Base-by-base conservation (phyloP, 2,113 vertebrate genomes). In the Athene noctua region DNA sequence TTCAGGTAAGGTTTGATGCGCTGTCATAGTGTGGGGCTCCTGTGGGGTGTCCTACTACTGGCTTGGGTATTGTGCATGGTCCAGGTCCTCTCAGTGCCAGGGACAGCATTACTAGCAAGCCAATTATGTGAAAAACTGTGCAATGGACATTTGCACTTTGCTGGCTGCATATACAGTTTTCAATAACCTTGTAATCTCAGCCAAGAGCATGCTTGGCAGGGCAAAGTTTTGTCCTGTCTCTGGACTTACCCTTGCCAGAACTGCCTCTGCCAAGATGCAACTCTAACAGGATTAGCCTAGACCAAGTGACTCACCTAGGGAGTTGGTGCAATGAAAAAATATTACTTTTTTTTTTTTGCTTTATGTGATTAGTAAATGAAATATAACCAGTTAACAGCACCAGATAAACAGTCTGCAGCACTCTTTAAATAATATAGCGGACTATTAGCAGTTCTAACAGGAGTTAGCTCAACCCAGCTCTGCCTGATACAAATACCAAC, bases 111-210 rank as follows among this genome's bases (percentile, higher is more conserved):
- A 54, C n/a, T 62, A 82, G 85, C 29, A 83, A 80, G 30, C 18
- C 47, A 86, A 66, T 86, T 86, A 90, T 94, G 79, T 92, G 51
- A 63, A 88, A 88, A 92, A 88, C n/a, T 17, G 38, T 77, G 38
- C 67, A 51, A 40, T 20, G 75, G 67, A 71, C 67, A 42, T 93
- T 96, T 88, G 59, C 82, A 83, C 81, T 92, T 92, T 63, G 40
- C 61, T 90, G 67, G 46, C 86, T 92, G 59, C 44, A 80, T 74
- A 20, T 32, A 65, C 23, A 77, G n/a, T 32, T 86, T 92, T 95
- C 90, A 93, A 90, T 75, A 94, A 88, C 87, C 74, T 92, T 90
- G 65, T 70, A 34, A 78, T 92, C 75, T 94, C 72, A 96, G 93
- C 94, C 92, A 92, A 92, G 77, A 55, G 52, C 17, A 3, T 29